Evolutionary conservation across 2,797 vertebrate species (phyloP), one percentile per base, ranked within the genome.

Genomic region (Lateolabrax maculatus): DNA sequence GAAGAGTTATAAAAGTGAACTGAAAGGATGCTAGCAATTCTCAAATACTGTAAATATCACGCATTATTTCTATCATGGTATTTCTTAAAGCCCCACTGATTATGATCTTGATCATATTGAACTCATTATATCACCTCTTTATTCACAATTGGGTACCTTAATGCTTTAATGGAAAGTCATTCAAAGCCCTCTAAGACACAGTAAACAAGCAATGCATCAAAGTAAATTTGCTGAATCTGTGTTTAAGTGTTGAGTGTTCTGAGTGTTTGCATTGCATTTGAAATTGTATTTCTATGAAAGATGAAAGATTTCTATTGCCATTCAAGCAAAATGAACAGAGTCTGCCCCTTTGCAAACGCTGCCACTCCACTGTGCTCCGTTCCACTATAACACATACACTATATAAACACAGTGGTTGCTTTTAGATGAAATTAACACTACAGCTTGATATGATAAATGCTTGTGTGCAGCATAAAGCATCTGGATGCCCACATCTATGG

Each of bases 401-500:
- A 80, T 39, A 51, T 60, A 49, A 84, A 79, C 55, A 51, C 46
- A 53, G 41, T 6, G 18, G 39, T 41, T 77, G 21, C 69, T 79
- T 80, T 80, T 39, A 53, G 51, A 79, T 69, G 11, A 84, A 85
- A 87, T 81, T 7, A 62, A 63, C 1, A 15, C 48, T 56, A 31
- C 48, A 67, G 76, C 70, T 63, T 81, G 43, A 77, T 80, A 53
- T 77, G 75, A 87, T 74, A 74, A 84, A 70, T 46, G 60, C 44
- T 48, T 72, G 52, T 77, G 43, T 71, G 66, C 56, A 31, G 63
- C 48, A 16, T 34, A 29, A 67, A 86, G 79, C 72, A 55, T 84
- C 55, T 76, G 79, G 77, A 83, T 80, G 55, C 79, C 60, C 62
- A 85, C 83, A 85, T 89, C 79, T 75, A 25, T 63, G 62, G 60